Base-by-base conservation (phyloP, 64 coral and sea anemone genomes). In the Porites australiensis region DNA sequence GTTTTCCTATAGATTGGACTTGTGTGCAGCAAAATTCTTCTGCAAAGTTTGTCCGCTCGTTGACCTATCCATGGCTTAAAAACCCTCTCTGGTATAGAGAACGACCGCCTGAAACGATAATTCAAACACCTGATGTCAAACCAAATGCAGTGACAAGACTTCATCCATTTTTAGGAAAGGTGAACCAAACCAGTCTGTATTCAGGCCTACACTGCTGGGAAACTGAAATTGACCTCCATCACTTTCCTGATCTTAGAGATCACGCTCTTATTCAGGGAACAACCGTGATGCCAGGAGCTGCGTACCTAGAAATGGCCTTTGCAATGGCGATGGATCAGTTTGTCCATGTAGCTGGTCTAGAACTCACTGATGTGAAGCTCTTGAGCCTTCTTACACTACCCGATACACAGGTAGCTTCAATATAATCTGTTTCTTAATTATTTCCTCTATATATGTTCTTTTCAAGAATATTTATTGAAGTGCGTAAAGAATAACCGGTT, bases 41-140 rank as follows among this genome's bases (percentile, higher is more conserved):
- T 0, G 74, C 63, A 43, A 58, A 45, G 64, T 96, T 96, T 88
- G 69, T 96, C 18, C 89, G 94, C 13, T 72, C 75, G 5, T 77
- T 85, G 4, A 75, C 50, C 16, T 96, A 92, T 44, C 89, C 89
- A 12, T 96, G 94, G 94, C 83, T 82, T 57, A 84, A 96, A 44
- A 77, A 72, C 13, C 69, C 62, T 11, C 92, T 82, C 58, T 96
- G 94, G 94, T 86, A 57, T 27, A 23, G 59, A 27, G 73, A 93
- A 10, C 18, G 3, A 45, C 86, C 12, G 50, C 60, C 19, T 53
- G 5, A 22, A 62, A 23, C 51, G 46, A 21, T 44, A 64, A 84
- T 75, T 3, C 45, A 46, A 18, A 47, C 84, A 23, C 2, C 68
- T 27, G 51, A 51, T 54, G 6, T n/a, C 4, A 22, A 46, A 2